A percentile compares a stretch with the other conserved stretches of the same genome.
These are phyloP conservation scores for Hirtodrosophila cameraria DNA, from an alignment of 2,888 invertebrate genomes.

Conservation along the genomic window DNA sequence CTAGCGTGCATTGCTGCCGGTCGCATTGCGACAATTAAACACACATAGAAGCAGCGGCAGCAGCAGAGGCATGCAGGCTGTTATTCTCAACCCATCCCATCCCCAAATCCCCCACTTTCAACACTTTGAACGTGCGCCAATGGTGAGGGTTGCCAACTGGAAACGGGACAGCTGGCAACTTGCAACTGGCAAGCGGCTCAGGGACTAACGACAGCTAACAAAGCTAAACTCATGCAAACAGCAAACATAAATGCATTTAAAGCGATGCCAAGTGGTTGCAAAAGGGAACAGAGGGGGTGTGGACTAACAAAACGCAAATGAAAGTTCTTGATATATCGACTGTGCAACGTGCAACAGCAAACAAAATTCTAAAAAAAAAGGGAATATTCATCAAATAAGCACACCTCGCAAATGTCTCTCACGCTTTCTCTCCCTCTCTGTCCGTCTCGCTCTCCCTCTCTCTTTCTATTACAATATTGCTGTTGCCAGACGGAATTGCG, in stretches of 20 bases:
- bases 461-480: constrained; percentile 23
- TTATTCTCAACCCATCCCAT: neutral
- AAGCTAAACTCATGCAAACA: constrained; percentile 74
- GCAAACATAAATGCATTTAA: constrained; percentile 63
- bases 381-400: neutral
- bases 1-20: constrained; percentile 50
- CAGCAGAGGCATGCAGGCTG: constrained; percentile 9
- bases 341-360: constrained; percentile 32
- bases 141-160: constrained; percentile 42
- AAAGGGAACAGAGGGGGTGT: too few relatives aligned
- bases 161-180: constrained; percentile 43
- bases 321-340: constrained; percentile 60
- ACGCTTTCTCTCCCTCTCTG: constrained; percentile 4
- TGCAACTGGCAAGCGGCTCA: constrained; percentile 42
- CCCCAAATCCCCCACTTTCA: constrained; percentile 13
- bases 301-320: constrained; percentile 36
- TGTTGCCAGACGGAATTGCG: constrained; percentile 10
- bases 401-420: constrained; percentile 10
- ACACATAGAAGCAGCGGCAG: constrained; percentile 37
- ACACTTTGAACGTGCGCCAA: constrained; percentile 39
- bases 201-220: constrained; percentile 67
- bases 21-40: constrained; percentile 76
- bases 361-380: neutral
- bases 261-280: neutral
- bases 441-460: constrained; percentile 11